Evolutionary conservation across 2,797 vertebrate species (phyloP).

Genomic region (Pogonophryne albipinna): DNA sequence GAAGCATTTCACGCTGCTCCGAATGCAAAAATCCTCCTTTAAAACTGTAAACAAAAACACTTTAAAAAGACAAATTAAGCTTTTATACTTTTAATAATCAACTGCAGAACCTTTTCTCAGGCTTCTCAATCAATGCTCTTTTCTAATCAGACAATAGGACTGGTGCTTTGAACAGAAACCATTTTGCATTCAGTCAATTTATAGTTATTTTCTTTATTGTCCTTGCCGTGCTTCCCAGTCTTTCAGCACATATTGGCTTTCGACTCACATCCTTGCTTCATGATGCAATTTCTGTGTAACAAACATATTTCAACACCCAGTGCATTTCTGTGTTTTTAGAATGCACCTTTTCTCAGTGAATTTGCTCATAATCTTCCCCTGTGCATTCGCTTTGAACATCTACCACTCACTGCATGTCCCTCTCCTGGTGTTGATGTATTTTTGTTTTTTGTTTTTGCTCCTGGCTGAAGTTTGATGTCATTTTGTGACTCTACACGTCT

Average conservation of each 20-base stretch:
- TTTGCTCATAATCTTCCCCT: neutral
- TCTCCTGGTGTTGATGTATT: conserved; percentile 32
- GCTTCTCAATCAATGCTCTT: neutral
- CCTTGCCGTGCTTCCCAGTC: neutral
- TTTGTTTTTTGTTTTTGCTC: neutral
- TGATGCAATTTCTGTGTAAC: conserved; percentile 55
- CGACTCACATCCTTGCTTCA: neutral
- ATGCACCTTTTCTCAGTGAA: conserved; percentile 3
- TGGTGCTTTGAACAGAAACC: too few relatives aligned
- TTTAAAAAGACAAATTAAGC: neutral
- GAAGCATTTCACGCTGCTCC: neutral
- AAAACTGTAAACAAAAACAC: neutral
- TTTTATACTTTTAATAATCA: conserved; percentile 4
- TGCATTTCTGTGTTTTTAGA: conserved; percentile 3
- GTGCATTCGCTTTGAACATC: conserved; percentile 40
- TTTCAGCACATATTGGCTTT: neutral
- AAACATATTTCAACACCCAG: conserved; percentile 29
- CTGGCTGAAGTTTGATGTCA: conserved; percentile 20
- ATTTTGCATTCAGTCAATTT: neutral
- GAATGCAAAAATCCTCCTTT: too few relatives aligned
- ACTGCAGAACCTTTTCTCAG: conserved; percentile 1
- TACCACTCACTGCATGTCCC: conserved; percentile 13
- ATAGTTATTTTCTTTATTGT: neutral
- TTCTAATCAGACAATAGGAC: neutral
- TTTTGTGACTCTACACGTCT: conserved; percentile 14